Base-by-base conservation (phyloP, 2,888 invertebrate species). In the Synanthedon formicaeformis region DNA sequence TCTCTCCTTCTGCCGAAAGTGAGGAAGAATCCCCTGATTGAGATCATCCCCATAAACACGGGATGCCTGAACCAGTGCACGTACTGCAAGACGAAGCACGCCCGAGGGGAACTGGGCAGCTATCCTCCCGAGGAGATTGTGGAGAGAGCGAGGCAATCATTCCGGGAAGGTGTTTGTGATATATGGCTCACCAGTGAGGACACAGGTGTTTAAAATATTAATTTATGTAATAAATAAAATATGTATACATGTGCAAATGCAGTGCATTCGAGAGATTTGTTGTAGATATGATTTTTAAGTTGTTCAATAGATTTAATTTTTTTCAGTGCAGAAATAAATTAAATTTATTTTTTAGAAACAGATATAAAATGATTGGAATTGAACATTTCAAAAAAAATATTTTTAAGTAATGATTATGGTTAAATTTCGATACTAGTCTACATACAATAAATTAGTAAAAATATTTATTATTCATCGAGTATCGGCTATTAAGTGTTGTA, bases 181-280 rank as follows among this genome's bases (percentile, higher is more conserved):
- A 92, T 99, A 12, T 99, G 99, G 99, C 81, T 99, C 16, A 99
- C 99, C 0, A 97, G 97, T 2, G 99, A 99, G 78, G 99, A 99
- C 73, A 96, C 98, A 0, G 99, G 98, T 71, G 65, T 57, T 45
- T 13, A 0, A 5, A 5, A 8, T 5, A n/a, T 41, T n/a, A 5
- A 13, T 13, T 13, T 41, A 5, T n/a, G 3, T 5, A 41, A 41
- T 4, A 41, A 41, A 14, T 8, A n/a, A 13, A 8, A 16, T 14
- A n/a, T 16, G 16, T 4, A 10, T n/a, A 4, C 12, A 12, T 12
- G 12, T 12, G 3, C 55, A 55, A 90, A 90, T 91, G 1, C 97
- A 99, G 0, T 99, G 98, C 79, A 99, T 99, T 0, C 91, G 95
- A 54, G 95, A 54, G 99, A 99, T 74, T 5, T 23, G 23, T 23